These are phyloP conservation scores for Gobio occitaniae DNA, from an alignment of 2,797 vertebrate species.

Conservation along the genomic window DNA sequence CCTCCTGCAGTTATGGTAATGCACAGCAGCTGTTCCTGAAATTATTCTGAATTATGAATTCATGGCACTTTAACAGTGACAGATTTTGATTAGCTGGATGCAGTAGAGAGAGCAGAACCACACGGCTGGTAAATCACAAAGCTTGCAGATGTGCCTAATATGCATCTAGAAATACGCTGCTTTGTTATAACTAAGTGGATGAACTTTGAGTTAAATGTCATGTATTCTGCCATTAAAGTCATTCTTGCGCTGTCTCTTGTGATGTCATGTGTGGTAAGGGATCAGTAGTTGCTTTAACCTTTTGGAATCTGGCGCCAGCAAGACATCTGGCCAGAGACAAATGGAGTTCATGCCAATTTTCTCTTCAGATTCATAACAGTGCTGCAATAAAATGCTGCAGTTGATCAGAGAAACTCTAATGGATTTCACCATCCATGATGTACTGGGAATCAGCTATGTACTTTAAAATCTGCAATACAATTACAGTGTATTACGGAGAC, in stretches of 20 bases:
- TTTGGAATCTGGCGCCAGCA: slow-evolving; percentile 55
- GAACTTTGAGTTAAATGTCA: slow-evolving; percentile 52
- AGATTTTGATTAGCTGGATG: slow-evolving; percentile 65
- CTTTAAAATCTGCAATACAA: background rate
- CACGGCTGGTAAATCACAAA: slow-evolving; percentile 55
- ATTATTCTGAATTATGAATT: slow-evolving; percentile 61
- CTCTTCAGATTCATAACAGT: slow-evolving; percentile 50
- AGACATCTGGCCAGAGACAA: slow-evolving; percentile 41
- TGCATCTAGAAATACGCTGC: background rate
- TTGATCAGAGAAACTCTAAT: slow-evolving; percentile 51
- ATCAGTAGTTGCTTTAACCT: slow-evolving; percentile 58
- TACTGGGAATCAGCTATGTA: background rate
- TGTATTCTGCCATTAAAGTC: slow-evolving; percentile 35
- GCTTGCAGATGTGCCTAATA: slow-evolving; percentile 41
- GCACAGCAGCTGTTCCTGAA: slow-evolving; percentile 69
- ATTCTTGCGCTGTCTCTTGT: slow-evolving; percentile 14
- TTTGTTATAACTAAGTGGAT: slow-evolving; percentile 11
- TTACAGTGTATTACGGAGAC: background rate
- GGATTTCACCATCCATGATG: slow-evolving; percentile 58
- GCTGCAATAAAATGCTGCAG: slow-evolving; percentile 63
- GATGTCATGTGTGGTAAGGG: slow-evolving; percentile 48
- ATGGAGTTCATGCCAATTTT: slow-evolving; percentile 62
- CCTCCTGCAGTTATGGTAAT: slow-evolving; percentile 69
- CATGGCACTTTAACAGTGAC: slow-evolving; percentile 58
- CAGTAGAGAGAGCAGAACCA: slow-evolving; percentile 50